These are phyloP conservation scores for Mizuhopecten yessoensis DNA, from an alignment of 1,140 invertebrate species.

Conservation along the genomic window DNA sequence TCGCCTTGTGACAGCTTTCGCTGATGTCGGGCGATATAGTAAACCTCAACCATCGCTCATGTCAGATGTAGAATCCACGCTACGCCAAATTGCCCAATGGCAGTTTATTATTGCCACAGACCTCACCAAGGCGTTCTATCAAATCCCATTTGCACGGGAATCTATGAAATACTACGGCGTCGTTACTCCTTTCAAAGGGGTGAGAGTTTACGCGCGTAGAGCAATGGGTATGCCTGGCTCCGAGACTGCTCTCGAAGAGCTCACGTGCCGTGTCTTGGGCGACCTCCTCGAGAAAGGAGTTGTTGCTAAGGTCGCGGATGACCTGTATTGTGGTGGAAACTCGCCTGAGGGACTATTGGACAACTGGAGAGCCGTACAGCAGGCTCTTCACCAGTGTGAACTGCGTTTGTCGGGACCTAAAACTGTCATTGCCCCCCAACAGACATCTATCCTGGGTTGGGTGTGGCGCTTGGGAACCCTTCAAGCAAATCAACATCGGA, in stretches of 20 bases:
- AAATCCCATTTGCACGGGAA: constrained; percentile 60
- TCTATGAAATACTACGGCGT: constrained; percentile 66
- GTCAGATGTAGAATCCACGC: constrained; percentile 62
- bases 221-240: constrained; percentile 69
- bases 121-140: constrained; percentile 63
- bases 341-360: constrained; percentile 38
- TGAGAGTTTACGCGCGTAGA: constrained; percentile 58
- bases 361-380: constrained; percentile 40
- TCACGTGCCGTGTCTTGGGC: constrained; percentile 64
- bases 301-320: constrained; percentile 51
- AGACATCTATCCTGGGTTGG: constrained; percentile 57
- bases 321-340: constrained; percentile 56
- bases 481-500: constrained; percentile 49
- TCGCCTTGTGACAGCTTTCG: constrained; percentile 34
- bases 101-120: constrained; percentile 58
- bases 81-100: constrained; percentile 62
- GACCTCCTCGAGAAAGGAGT: constrained; percentile 60
- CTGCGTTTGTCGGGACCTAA: constrained; percentile 49
- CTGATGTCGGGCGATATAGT: constrained; percentile 58
- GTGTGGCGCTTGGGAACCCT: constrained; percentile 50
- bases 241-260: constrained; percentile 62
- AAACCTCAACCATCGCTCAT: constrained; percentile 60
- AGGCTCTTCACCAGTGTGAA: constrained; percentile 21
- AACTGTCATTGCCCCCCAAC: constrained; percentile 44
- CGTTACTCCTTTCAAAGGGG: constrained; percentile 57